These are phyloP conservation scores for Bombus terrestris DNA, from an alignment of 1,140 invertebrate genomes.

Conservation along the genomic window DNA sequence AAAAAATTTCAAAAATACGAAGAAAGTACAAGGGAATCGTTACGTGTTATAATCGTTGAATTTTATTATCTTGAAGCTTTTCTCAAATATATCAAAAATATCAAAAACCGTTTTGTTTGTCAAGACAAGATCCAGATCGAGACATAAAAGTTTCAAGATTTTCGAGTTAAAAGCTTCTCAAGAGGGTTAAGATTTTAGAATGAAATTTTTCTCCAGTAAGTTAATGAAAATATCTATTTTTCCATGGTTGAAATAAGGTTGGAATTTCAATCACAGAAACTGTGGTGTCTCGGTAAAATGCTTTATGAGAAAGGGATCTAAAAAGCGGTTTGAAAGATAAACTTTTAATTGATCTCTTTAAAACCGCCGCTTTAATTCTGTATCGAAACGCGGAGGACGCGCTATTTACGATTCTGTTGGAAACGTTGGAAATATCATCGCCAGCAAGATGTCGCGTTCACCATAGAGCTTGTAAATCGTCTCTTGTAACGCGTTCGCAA, in stretches of 20 bases:
- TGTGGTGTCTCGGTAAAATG: not conserved
- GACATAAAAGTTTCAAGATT: too few species aligned
- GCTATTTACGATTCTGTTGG: constrained; percentile 26
- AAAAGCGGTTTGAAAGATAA: not conserved
- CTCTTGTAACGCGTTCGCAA: constrained; percentile 31
- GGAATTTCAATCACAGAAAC: too few species aligned
- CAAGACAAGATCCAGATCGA: too few species aligned
- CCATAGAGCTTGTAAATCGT: constrained; percentile 43
- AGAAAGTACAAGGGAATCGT: not conserved
- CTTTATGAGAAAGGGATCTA: not conserved
- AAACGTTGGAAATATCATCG: constrained; percentile 47
- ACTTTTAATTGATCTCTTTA: not conserved
- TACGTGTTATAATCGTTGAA: too few species aligned
- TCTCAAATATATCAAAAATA: not conserved
- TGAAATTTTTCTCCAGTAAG: too few species aligned
- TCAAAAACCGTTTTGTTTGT: not conserved
- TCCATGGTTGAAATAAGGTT: too few species aligned
- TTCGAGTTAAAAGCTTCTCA: accelerated
- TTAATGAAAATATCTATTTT: too few species aligned
- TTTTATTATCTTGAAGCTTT: not conserved
- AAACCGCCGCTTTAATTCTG: not conserved
- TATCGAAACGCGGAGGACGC: not conserved
- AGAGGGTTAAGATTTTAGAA: too few species aligned
- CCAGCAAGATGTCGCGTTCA: constrained; percentile 37
- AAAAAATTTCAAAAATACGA: too few species aligned